phyloP scores from a whole-genome alignment of 2,797 vertebrate genomes.

The Bothrops alternatus region DNA sequence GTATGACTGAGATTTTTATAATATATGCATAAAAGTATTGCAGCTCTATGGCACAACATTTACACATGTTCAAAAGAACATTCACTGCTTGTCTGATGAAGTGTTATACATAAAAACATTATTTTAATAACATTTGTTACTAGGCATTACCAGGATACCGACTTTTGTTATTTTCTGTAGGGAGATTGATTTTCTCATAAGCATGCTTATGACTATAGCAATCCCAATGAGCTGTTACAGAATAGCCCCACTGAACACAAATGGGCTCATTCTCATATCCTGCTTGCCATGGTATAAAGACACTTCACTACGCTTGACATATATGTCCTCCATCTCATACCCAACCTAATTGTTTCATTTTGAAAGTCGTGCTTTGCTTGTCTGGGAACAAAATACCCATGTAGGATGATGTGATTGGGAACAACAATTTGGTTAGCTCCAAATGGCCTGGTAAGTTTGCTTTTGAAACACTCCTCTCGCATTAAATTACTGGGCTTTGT shows the following conservation, averaged over 20 bases:
- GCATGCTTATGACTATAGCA: neutral
- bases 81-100: neutral
- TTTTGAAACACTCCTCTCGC: neutral
- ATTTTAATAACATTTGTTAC: neutral
- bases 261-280: neutral
- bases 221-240: neutral
- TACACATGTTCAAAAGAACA: neutral
- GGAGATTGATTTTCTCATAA: neutral
- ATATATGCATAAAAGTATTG: neutral
- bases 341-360: neutral
- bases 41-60: neutral
- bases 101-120: neutral
- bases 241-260: neutral
- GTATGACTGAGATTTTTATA: neutral
- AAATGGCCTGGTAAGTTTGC: neutral
- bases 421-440: neutral
- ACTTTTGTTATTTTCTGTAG: neutral
- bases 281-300: neutral
- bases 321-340: neutral
- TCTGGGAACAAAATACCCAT: neutral
- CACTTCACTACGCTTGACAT: neutral
- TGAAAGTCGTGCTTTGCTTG: neutral
- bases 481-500: neutral
- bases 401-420: neutral
- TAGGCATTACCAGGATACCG: neutral